A percentile compares a stretch with the other conserved stretches of the same genome.
Conservation (phyloP, 2,797 vertebrate species). For the Amblyopsis hoosieri region DNA sequence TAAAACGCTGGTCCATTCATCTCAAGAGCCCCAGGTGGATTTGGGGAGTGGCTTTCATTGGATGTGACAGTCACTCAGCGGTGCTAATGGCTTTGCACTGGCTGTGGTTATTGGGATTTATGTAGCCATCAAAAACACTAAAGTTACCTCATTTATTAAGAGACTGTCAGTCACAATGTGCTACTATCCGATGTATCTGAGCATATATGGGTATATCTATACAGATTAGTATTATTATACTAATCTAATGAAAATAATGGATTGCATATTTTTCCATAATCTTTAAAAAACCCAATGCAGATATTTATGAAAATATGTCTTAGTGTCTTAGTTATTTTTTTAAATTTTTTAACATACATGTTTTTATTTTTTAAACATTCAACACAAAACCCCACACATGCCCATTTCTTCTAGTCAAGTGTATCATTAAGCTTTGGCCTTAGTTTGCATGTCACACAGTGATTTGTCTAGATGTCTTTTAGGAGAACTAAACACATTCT, state of each 20-base stretch:
- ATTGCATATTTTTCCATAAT: constrained; percentile 33
- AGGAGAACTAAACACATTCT: constrained; percentile 74
- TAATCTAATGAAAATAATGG: constrained; percentile 45
- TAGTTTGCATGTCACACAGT: constrained; percentile 64
- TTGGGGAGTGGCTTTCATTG: constrained; percentile 49
- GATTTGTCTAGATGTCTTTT: constrained; percentile 73
- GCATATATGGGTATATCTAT: constrained; percentile 17
- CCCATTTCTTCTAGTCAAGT: constrained; percentile 84
- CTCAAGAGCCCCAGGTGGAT: constrained; percentile 59
- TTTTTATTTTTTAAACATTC: no score
- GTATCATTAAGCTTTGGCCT: constrained; percentile 85
- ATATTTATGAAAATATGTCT: constrained; percentile 54
- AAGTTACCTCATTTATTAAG: constrained; percentile 23
- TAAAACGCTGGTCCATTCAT: constrained; percentile 62
- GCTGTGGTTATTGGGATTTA: constrained; percentile 61
- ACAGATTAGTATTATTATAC: constrained; percentile 27
- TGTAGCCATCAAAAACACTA: constrained; percentile 62
- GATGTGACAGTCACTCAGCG: constrained; percentile 63
- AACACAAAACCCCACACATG: constrained; percentile 70
- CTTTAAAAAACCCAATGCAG: constrained; percentile 45
- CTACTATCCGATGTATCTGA: constrained; percentile 8
- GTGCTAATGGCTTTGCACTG: constrained; percentile 46
- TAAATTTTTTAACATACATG: constrained; percentile 56
- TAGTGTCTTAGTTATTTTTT: constrained; percentile 63
- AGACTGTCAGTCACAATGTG: constrained; percentile 1